Base-by-base conservation (phyloP, 1,140 invertebrate genomes). In the Cotesia vestalis region DNA sequence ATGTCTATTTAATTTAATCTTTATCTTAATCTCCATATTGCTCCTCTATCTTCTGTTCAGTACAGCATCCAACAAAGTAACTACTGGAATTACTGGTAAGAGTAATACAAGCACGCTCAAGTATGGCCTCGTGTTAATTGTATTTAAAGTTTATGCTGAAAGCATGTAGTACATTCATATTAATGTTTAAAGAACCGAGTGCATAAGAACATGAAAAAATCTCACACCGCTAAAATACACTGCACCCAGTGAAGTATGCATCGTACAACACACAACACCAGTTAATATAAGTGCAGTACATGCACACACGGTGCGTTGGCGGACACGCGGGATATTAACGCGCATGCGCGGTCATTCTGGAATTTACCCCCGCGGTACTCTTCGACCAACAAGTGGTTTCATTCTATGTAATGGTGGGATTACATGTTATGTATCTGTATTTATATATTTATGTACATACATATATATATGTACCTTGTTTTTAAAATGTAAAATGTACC, bases 261-360 rank as follows among this genome's bases (percentile, higher is more conserved):
- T 4, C 12, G 46, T n/a, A 51, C 8, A 51, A 27, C 52, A 14
- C n/a, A 53, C 46, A 6, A 55, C 12, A 55, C 12, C 46, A 55
- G 12, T 55, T 6, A 55, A 55, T 5, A 12, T 9, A 9, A 55
- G 12, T 55, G 12, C 53, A 17, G 35, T 46, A 59, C 20, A 69
- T 53, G 35, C 34, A 53, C 53, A 46, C 62, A 27, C 20, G 46
- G 36, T 40, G 11, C 35, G 36, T 60, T 27, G 4, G n/a, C 14
- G 68, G 36, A 55, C 36, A 69, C 68, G 66, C 75, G 68, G 70
- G 66, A 57, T 46, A 46, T 59, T 63, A 59, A 62, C 70, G 78
- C 79, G 77, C 79, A 81, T 79, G 80, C 80, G 78, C 80, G 68
- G 62, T 73, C 73, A 69, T 75, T 79, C 57, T 83, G 84, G 84